Base-by-base conservation (phyloP, 1,140 invertebrate genomes). In the Trichonephila clavipes region DNA sequence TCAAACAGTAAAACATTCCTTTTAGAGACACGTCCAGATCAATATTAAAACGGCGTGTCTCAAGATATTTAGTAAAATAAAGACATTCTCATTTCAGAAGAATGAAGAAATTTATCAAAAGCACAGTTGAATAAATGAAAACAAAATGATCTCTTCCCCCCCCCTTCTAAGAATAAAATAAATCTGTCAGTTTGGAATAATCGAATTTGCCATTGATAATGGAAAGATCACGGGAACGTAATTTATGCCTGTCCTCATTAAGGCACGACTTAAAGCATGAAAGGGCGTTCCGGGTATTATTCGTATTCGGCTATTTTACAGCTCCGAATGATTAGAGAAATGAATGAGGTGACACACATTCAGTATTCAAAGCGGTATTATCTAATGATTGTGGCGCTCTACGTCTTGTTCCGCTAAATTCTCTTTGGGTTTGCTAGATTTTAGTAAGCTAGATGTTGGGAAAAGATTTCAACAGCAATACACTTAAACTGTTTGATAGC, bases 231-330 rank as follows among this genome's bases (percentile, higher is more conserved):
- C n/a, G 72, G 12, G 72, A 14, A 18, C 3, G 72, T 77, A 77
- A 77, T 77, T 77, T 77, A 77, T 77, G 72, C 14, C 34, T 40
- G 72, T 77, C 72, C 72, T 34, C 28, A 77, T 77, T 77, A 77
- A 28, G 28, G 72, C 72, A 77, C 10, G 72, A 77, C 28, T 77
- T 28, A 28, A 77, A 77, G 72, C 72, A 28, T 77, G 72, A 77
- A 19, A 77, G 72, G 72, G 72, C 72, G 72, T 77, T 40, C 28
- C 72, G 72, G 28, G 34, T 40, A 77, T 64, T 18, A 64, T 64
- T 64, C 62, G 62, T 16, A 64, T 40, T 77, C 72, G 18, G 72
- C 72, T 77, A 77, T 77, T 77, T 77, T 77, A 77, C 72, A 77
- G 28, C 28, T 77, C 72, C 28, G 24, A 21, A 77, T 40, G 72